phyloP scores from a whole-genome alignment of 2,113 vertebrate genomes.

The Tragelaphus buxtoni region DNA sequence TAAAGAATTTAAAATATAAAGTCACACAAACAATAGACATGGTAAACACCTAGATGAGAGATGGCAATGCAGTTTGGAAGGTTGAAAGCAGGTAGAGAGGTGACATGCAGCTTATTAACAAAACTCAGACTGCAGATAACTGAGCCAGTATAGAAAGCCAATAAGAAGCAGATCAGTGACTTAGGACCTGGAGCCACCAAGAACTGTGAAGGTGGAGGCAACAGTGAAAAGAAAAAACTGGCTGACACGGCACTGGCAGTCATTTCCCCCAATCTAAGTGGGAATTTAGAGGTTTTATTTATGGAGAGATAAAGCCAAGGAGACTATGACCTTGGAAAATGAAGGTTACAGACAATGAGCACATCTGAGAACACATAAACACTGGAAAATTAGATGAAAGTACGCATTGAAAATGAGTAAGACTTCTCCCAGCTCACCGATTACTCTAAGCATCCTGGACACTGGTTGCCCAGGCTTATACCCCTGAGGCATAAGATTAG shows the following conservation, averaged over 20 bases:
- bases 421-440: not conserved
- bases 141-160: not conserved
- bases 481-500: not conserved
- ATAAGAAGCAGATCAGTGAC: not conserved
- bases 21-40: not conserved
- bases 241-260: not conserved
- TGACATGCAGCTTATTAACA: not conserved
- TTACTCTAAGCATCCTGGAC: not conserved
- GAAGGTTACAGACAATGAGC: not conserved
- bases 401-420: not conserved
- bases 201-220: not conserved
- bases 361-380: not conserved
- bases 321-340: not conserved
- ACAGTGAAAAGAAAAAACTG: not conserved
- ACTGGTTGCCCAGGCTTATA: not conserved
- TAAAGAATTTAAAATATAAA: not conserved
- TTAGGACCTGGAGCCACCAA: not conserved
- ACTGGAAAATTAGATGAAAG: not conserved
- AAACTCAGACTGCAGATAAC: not conserved
- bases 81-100: not conserved
- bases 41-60: not conserved
- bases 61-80: not conserved
- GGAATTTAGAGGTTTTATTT: not conserved
- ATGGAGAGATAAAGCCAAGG: not conserved
- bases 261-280: not conserved